Evolutionary conservation across 2,113 vertebrate genomes (phyloP), one percentile per base, ranked within the genome.

Genomic region (Podarcis raffonei): DNA sequence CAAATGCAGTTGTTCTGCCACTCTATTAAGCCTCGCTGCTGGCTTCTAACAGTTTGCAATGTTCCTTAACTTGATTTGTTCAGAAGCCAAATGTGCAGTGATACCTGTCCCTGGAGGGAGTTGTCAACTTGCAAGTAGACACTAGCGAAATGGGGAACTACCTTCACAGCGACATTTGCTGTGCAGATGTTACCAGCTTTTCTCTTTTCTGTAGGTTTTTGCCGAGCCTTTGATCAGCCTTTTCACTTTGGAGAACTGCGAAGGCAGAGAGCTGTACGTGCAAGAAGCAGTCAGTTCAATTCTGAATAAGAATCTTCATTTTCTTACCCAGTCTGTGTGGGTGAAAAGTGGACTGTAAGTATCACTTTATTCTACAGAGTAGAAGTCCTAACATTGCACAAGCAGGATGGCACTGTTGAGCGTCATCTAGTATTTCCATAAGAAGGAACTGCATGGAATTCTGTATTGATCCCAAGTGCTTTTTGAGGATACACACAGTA

Each of bases 331-430:
- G 92, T 98, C 98, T 8, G 94, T 98, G 2, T 97, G 97, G 96
- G 96, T 98, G 83, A 97, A 94, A 81, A 97, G 97, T 75, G 98
- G 98, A 90, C 90, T 97, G 98, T 98, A 93, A 98, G 98, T 98
- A 95, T 25, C 71, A 6, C 18, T 27, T 62, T 32, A 85, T 62
- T 69, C 76, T 6, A 3, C 59, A 69, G 0, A 0, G 81, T 81
- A 57, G 77, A 15, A 25, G 11, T 74, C 16, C 71, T 32, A 69
- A 27, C 13, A 2, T 62, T 62, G 59, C 59, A 20, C 59, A 62
- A 62, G 18, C 3, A 20, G 59, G 16, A 20, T 62, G 59, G 0
- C 18, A 62, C 59, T 62, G 59, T 20, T 20, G 59, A 62, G 18
- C 5, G 3, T 62, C 18, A 20, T 20, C 59, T 62, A 62, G 23